A percentile compares a stretch with the other conserved stretches of the same genome.
Evolutionary conservation across 2,888 invertebrate genomes (phyloP).

Genomic region (Thalpophila matura): DNA sequence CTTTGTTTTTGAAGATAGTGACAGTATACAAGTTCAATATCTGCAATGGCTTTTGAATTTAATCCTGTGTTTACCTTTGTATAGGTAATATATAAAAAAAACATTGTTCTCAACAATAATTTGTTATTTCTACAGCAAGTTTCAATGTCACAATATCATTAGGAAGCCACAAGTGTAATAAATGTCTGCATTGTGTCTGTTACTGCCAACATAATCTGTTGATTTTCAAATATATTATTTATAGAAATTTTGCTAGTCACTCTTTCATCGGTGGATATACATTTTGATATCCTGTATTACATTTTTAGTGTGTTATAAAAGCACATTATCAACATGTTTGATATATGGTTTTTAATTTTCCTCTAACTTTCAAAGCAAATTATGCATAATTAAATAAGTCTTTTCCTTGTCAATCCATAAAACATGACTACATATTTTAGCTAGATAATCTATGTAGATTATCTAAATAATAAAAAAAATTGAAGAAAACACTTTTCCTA

Average conservation of each 20-base stretch:
- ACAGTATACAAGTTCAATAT: constrained; percentile 4
- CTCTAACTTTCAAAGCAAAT: neutral
- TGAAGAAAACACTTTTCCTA: too few relatives aligned
- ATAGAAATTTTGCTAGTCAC: neutral
- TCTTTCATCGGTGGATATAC: neutral
- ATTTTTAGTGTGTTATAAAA: neutral
- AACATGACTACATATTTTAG: neutral
- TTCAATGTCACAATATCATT: neutral
- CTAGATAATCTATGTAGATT: neutral
- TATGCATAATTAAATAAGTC: neutral
- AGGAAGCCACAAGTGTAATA: constrained; percentile 11
- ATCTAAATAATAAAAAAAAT: neutral
- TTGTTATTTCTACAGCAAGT: neutral
- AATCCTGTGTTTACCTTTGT: constrained; percentile 55
- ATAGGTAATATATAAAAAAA: constrained; percentile 35
- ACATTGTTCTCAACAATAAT: neutral
- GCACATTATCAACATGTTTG: neutral
- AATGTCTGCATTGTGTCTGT: neutral
- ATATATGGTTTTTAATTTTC: constrained; percentile 13
- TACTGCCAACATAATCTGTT: neutral
- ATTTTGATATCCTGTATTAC: constrained; percentile 15
- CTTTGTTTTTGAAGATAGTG: constrained; percentile 23
- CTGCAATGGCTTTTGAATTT: constrained; percentile 42
- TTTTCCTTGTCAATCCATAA: constrained; percentile 11
- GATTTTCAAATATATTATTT: neutral